Base-by-base conservation (phyloP, 2,113 vertebrate species). In the Xyrauchen texanus region DNA sequence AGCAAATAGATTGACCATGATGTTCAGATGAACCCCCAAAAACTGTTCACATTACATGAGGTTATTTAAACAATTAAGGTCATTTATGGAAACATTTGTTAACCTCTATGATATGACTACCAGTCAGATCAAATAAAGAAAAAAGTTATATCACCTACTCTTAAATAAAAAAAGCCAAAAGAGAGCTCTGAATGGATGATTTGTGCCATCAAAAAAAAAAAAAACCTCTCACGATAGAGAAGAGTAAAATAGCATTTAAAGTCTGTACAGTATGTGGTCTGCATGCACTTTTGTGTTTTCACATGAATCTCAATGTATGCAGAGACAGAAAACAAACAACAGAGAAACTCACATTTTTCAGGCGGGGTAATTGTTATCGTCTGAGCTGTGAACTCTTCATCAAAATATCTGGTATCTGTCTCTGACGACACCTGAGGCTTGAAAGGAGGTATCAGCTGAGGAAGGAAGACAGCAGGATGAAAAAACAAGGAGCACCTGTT, bases 361-460 rank as follows among this genome's bases (percentile, higher is more conserved):
- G 93, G 93, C 16, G 93, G 93, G 63, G 93, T 94, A 88, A 94
- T 93, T 57, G 93, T 94, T 89, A 94, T 94, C 84, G 93, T 94
- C 90, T 94, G 93, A 78, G 93, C 93, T 47, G 93, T 94, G 88
- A 94, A 94, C 88, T 94, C 93, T 88, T 94, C 93, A 52, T 94
- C 93, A 76, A 94, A 94, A 88, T 94, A 94, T 84, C 93, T 91
- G 87, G 93, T 94, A 90, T 94, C 93, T 7, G 93, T 94, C 88
- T 94, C 93, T 8, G 93, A 94, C 8, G 92, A 91, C 87, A 94
- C 93, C 90, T 94, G 93, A 90, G 93, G 93, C 91, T 92, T 94
- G 88, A 94, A 94, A 44, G 93, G 93, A 83, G 93, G 93, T 79
- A 92, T 82, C 87, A 94, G 88, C 93, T 94, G 88, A 42, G 68